These are phyloP conservation scores for Dufourea novaeangliae DNA, from an alignment of 1,140 invertebrate genomes.

Conservation along the genomic window DNA sequence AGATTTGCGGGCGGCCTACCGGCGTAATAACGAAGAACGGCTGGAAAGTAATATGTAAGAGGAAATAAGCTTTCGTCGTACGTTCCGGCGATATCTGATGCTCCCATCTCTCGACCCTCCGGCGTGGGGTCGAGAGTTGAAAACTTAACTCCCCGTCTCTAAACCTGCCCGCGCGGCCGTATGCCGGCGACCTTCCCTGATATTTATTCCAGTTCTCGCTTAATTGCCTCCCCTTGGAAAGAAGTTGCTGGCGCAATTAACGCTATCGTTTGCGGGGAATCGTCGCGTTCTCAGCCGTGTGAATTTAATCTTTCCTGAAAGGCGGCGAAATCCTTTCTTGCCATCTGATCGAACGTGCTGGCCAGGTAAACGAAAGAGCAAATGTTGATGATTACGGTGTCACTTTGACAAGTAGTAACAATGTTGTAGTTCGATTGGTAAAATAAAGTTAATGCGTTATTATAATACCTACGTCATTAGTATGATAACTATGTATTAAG, in stretches of 20 bases:
- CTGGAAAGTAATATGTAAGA: conserved; percentile 68
- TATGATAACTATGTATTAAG: too few species aligned
- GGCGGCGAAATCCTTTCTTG: background rate
- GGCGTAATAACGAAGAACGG: conserved; percentile 47
- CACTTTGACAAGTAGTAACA: too few species aligned
- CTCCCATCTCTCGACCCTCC: conserved; percentile 58
- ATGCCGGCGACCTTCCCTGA: conserved; percentile 52
- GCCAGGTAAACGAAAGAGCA: background rate
- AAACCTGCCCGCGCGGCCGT: conserved; percentile 55
- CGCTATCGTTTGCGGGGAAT: conserved; percentile 60
- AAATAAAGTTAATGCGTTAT: too few species aligned
- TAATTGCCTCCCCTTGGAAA: conserved; percentile 68
- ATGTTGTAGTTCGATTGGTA: too few species aligned
- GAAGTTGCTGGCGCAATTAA: conserved; percentile 69
- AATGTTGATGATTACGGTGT: too few species aligned
- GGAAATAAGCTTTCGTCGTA: conserved; percentile 72
- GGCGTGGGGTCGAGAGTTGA: conserved; percentile 57
- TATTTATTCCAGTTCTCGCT: conserved; percentile 73
- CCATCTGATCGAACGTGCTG: background rate
- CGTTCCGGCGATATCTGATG: conserved; percentile 73
- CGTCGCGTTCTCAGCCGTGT: conserved; percentile 39
- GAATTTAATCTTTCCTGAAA: conserved; percentile 35
- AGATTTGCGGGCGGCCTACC: conserved; percentile 36
- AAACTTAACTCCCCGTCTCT: conserved; percentile 71
- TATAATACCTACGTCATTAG: too few species aligned